Evolutionary conservation across 1,140 invertebrate species (phyloP), one percentile per base, ranked within the genome.

Genomic region (Drosophila asahinai): DNA sequence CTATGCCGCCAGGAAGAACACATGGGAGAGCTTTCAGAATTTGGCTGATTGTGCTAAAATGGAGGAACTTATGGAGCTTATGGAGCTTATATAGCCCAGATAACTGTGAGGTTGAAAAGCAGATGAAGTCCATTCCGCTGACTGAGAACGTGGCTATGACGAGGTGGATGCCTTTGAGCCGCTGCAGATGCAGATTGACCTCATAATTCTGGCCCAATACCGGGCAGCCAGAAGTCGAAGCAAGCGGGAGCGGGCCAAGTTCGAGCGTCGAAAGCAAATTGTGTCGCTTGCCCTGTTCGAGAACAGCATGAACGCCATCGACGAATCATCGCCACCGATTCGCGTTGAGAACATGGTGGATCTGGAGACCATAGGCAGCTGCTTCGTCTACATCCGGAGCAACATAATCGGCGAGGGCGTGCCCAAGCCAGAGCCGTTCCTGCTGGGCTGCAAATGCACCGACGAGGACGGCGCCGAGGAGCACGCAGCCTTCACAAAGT

Each of bases 11-110:
- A 93, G 94, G 52, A 93, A 95, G 66, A 98, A 97, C 84, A 98
- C 97, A 1, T 99, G 97, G 98, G 98, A 99, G 92, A 96, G 97
- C 0, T 92, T 95, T n/a, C 93, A 94, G 5, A 96, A 98, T 94
- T 91, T 99, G 5, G 92, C 93, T 4, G 95, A 96, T 67, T 97
- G 96, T 84, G 67, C 90, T n/a, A 57, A 97, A 82, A 75, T 96
- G 82, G 92, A 93, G 77, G 62, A 93, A 12, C 95, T 95, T 91
- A 92, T 96, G 40, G 87, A 93, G 93, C n/a, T n/a, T n/a, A n/a
- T n/a, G n/a, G n/a, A n/a, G n/a, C n/a, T n/a, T n/a, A n/a, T n/a
- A n/a, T 89, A 11, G 6, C 60, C 2, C n/a, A 47, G 12, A 63
- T 89, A 5, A 63, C 33, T 2, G 7, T 7, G 62, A 84, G 19